These are phyloP conservation scores for Ferrisia virgata DNA, from an alignment of 2,888 invertebrate genomes.

Conservation along the genomic window DNA sequence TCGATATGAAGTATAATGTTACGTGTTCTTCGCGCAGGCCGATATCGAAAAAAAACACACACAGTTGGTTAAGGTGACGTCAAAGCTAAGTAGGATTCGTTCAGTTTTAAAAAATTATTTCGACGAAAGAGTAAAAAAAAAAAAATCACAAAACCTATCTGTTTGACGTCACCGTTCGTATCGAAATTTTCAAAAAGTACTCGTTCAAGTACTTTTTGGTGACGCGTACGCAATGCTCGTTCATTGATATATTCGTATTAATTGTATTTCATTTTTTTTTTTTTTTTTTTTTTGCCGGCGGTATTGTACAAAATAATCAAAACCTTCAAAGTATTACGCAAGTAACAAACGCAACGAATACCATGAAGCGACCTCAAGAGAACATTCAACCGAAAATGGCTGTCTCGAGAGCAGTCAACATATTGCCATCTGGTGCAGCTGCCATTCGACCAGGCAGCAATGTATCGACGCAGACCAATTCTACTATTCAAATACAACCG, in stretches of 20 bases:
- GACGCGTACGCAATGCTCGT: not conserved
- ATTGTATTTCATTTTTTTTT: not conserved
- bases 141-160: not conserved
- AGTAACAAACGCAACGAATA: slow-evolving; percentile 47
- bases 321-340: slow-evolving; percentile 48
- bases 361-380: slow-evolving; percentile 47
- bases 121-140: not conserved
- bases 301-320: slow-evolving; percentile 48
- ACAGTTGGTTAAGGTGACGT: not conserved
- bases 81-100: not conserved
- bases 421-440: slow-evolving; percentile 44
- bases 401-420: slow-evolving; percentile 31
- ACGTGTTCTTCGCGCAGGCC: not conserved
- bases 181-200: not conserved
- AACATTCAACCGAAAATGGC: slow-evolving; percentile 56
- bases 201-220: not conserved
- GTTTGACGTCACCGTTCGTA: not conserved
- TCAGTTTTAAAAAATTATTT: not conserved
- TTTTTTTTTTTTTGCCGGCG: slow-evolving; percentile 42
- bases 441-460: slow-evolving; percentile 68
- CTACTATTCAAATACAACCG: slow-evolving; percentile 54
- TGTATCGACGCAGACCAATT: slow-evolving; percentile 77
- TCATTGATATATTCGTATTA: not conserved
- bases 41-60: not conserved
- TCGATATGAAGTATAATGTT: not conserved